A percentile compares a stretch with the other conserved stretches of the same genome.
Evolutionary conservation across 92 coral and sea anemone species (phyloP).

Genomic region (Siderastrea radians): DNA sequence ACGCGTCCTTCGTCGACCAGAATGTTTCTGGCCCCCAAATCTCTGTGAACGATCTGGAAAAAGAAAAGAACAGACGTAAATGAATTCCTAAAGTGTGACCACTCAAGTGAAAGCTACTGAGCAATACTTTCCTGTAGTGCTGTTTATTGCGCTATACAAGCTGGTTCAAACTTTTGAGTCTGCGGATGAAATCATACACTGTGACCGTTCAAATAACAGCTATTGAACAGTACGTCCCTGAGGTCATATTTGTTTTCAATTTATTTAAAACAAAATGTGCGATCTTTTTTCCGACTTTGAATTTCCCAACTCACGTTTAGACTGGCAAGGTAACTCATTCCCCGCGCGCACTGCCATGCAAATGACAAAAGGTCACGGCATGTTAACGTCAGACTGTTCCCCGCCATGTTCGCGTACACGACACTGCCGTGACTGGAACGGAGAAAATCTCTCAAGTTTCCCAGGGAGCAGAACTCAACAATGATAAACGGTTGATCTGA

Average conservation of each 20-base stretch:
- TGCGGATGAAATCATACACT: no score
- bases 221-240: no score
- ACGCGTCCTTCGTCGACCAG: slow-evolving; percentile 69
- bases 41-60: slow-evolving; percentile 70
- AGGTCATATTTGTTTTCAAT: no score
- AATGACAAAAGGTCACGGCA: slow-evolving; percentile 91
- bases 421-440: slow-evolving; percentile 82
- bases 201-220: no score
- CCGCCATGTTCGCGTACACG: slow-evolving; percentile 92
- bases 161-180: no score
- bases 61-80: no score
- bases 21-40: slow-evolving; percentile 73
- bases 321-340: slow-evolving; percentile 96
- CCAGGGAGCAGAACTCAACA: slow-evolving; percentile 93
- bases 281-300: no score
- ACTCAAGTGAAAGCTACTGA: no score
- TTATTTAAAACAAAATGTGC: no score
- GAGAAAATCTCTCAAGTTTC: slow-evolving; percentile 83
- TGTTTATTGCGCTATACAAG: no score
- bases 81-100: no score
- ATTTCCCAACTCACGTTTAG: slow-evolving; percentile 68
- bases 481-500: slow-evolving; percentile 84
- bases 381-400: slow-evolving; percentile 83
- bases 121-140: no score
- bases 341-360: slow-evolving; percentile 95